Base-by-base conservation (phyloP, 2,888 invertebrate genomes). In the Apotomis turbidana region DNA sequence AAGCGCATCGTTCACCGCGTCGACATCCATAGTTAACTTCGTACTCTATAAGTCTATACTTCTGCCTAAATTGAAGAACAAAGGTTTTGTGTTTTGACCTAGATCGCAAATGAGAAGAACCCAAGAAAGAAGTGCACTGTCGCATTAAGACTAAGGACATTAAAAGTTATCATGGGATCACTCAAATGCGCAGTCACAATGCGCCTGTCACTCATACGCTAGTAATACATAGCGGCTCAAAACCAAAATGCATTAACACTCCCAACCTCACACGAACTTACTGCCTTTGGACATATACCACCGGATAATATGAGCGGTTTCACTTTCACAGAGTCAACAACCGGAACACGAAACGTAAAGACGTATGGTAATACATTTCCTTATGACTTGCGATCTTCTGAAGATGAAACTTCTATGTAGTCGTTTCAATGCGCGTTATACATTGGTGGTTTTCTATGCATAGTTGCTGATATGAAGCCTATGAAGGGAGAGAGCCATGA, bases 311-410 rank as follows among this genome's bases (percentile, higher is more conserved):
- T 27, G n/a, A 38, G 36, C 38, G 44, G 54, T 55, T 64, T 64
- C 64, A 64, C 64, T 64, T 64, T 64, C 64, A 15, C 44, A n/a
- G 51, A 44, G 64, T 55, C 64, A 55, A 55, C 64, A 55, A 64
- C 64, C 64, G 9, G 13, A 13, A 6, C 13, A 44, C 10, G 15
- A 27, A 4, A 44, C 41, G 44, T 15, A 44, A 44, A 13, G 64
- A 13, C 54, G 10, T 64, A 49, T 49, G 49, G 0, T 10, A 10
- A 0, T 49, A 49, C 49, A 9, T 49, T 49, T 41, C 41, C 41
- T 41, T 5, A 5, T 41, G 5, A 41, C 4, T 4, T 6, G 6
- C 41, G 41, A 41, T 5, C 41, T 41, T 41, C 6, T 41, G 41
- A 5, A 41, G 41, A 0, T 41, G 41, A 6, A 41, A 6, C 3